phyloP scores from a whole-genome alignment of 2,888 invertebrate species.

The Dolichopus griseipennis region DNA sequence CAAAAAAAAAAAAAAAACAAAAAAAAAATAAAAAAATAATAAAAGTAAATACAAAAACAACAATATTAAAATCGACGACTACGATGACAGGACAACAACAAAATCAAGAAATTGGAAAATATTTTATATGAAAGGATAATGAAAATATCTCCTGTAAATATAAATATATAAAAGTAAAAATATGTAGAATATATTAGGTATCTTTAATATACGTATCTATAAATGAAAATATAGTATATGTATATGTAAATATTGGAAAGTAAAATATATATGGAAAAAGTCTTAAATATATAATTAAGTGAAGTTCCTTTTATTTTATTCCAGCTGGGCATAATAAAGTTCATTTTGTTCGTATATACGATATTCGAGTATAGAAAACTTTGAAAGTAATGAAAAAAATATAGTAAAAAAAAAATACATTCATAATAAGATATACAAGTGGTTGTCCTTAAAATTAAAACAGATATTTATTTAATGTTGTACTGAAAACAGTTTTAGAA shows the following conservation, averaged over 20 bases:
- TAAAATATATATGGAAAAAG: not conserved
- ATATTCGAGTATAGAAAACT: no score
- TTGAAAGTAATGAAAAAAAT: no score
- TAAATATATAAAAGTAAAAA: no score
- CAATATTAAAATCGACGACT: not conserved
- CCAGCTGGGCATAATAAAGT: conserved; percentile 1
- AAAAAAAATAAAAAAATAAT: not conserved
- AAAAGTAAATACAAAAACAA: no score
- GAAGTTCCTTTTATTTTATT: not conserved
- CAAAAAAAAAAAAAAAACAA: not conserved
- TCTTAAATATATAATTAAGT: not conserved
- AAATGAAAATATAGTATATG: no score
- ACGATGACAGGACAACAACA: not conserved
- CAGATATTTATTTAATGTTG: not conserved
- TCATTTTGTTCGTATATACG: not conserved
- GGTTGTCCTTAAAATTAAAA: not conserved
- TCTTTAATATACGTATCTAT: no score
- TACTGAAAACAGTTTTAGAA: not conserved
- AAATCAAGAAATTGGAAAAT: no score
- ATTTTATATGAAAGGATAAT: no score
- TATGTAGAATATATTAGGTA: no score
- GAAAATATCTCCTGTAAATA: no score
- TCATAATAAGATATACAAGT: not conserved
- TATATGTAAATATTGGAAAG: not conserved
- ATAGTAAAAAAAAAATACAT: no score